Evolutionary conservation across 2,113 vertebrate species (phyloP).

Genomic region (Paralichthys olivaceus): DNA sequence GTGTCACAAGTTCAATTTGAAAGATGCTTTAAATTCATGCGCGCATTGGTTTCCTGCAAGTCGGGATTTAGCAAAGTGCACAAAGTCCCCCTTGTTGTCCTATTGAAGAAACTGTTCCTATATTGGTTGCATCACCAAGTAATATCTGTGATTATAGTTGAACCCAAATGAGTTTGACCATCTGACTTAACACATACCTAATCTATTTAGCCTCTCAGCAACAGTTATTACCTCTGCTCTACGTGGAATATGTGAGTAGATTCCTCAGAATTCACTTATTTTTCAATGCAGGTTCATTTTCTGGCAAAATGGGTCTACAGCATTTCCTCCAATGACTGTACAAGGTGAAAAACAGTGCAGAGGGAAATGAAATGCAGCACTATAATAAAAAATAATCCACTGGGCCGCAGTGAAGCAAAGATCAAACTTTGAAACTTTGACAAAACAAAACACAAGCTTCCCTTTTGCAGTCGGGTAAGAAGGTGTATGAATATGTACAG

Average conservation of each 20-base stretch:
- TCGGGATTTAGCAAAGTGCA: background rate
- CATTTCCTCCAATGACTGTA: background rate
- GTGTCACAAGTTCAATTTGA: conserved; percentile 4
- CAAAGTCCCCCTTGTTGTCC: background rate
- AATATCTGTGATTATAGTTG: background rate
- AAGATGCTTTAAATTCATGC: background rate
- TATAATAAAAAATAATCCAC: background rate
- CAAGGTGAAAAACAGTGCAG: background rate
- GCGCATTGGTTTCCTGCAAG: background rate
- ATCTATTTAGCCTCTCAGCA: background rate
- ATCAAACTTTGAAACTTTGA: background rate
- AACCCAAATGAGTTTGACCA: background rate
- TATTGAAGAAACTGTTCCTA: background rate
- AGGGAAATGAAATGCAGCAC: background rate
- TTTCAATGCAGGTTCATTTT: background rate
- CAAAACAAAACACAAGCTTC: conserved; percentile 1
- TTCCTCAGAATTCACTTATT: background rate
- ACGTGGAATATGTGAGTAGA: background rate
- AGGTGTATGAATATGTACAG: too few species aligned
- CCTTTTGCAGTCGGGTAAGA: background rate
- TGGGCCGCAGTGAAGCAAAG: background rate
- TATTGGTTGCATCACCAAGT: background rate
- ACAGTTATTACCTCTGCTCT: background rate
- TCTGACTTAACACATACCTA: background rate
- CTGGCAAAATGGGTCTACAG: background rate